A percentile compares a stretch with the other conserved stretches of the same genome.
Evolutionary conservation across 2,797 vertebrate genomes (phyloP).

Genomic region (Vipera ursinii): DNA sequence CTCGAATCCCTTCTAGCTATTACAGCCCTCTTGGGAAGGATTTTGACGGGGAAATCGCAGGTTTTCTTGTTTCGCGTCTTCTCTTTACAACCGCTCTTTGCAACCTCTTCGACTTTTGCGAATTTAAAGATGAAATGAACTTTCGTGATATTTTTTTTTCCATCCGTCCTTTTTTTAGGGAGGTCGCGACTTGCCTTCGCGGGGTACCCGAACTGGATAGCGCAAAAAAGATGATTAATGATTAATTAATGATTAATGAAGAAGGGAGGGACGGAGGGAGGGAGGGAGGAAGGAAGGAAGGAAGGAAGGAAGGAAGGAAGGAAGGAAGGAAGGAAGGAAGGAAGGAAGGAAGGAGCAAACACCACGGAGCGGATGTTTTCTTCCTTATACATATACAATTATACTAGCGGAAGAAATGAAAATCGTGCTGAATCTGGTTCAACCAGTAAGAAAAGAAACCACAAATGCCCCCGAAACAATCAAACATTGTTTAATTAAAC

Average conservation of each 20-base stretch:
- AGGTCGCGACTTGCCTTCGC: not conserved
- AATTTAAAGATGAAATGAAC: not conserved
- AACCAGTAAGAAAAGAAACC: not conserved
- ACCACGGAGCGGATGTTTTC: not conserved
- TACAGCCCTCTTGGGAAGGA: not conserved
- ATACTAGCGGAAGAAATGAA: not conserved
- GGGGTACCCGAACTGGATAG: not conserved
- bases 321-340: not conserved
- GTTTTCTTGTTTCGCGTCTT: not conserved
- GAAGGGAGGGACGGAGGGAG: not conserved
- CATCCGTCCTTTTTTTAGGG: not conserved
- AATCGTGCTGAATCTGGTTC: not conserved
- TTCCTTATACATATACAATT: not conserved
- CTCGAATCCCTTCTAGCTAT: not conserved
- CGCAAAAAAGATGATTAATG: not conserved
- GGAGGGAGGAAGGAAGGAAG: not conserved
- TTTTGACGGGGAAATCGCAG: too few relatives aligned
- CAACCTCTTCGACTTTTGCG: not conserved
- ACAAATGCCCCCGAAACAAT: not conserved
- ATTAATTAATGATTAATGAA: not conserved
- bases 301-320: too few relatives aligned
- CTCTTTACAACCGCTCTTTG: not conserved
- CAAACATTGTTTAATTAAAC: not conserved
- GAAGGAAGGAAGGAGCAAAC: not conserved
- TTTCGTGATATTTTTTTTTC: not conserved